phyloP scores from a whole-genome alignment of 2,888 invertebrate genomes.

The Neuroscelio doddi region DNA sequence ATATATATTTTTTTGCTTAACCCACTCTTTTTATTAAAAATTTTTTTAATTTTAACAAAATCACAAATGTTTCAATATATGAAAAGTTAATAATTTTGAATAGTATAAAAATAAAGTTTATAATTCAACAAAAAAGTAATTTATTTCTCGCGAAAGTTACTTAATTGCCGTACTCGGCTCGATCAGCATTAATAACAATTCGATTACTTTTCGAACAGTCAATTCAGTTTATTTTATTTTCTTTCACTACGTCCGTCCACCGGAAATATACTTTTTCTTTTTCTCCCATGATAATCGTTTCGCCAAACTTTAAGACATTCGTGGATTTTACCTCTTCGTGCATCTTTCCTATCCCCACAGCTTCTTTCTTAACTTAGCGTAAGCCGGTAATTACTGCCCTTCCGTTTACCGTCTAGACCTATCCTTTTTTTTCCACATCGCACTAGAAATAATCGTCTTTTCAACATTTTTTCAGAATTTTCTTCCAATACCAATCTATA shows the following conservation, averaged over 20 bases:
- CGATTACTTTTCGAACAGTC: not conserved
- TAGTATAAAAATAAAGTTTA: not conserved
- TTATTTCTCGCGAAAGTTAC: not conserved
- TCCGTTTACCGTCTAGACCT: constrained; percentile 34
- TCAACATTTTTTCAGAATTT: constrained; percentile 6
- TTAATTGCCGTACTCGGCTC: not conserved
- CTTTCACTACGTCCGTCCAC: constrained; percentile 15
- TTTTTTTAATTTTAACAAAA: too few relatives aligned
- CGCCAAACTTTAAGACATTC: constrained; percentile 31
- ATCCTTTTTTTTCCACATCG: constrained; percentile 22
- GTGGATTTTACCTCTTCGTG: constrained; percentile 10
- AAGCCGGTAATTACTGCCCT: constrained; percentile 41
- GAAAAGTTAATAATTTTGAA: too few relatives aligned
- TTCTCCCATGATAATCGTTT: constrained; percentile 29
- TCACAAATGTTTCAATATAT: too few relatives aligned
- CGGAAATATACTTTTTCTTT: constrained; percentile 4
- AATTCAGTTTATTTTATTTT: constrained; percentile 2
- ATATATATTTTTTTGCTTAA: too few relatives aligned
- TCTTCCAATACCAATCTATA: too few relatives aligned
- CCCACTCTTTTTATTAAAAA: too few relatives aligned
- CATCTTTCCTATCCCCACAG: constrained; percentile 5
- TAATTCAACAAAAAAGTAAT: not conserved
- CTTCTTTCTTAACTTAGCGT: constrained; percentile 20
- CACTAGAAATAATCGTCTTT: constrained; percentile 28
- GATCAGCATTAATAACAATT: constrained; percentile 13